Base-by-base conservation (phyloP, 2,797 vertebrate genomes). In the Amblyraja radiata region DNA sequence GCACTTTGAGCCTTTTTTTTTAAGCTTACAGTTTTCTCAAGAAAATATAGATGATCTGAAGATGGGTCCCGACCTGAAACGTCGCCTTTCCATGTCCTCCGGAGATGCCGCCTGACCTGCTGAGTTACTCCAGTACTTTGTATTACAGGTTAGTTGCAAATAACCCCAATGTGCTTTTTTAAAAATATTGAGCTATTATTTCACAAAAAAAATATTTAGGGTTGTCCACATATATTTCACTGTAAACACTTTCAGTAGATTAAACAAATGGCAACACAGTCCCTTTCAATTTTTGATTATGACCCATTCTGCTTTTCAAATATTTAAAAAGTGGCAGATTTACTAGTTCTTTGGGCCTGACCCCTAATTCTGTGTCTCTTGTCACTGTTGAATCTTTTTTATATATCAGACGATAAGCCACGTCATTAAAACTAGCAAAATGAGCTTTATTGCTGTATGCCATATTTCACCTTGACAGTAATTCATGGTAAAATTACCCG, bases 401-500 rank as follows among this genome's bases (percentile, higher is more conserved):
- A 6, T 4, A 46, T 65, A 65, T 65, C 84, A 88, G 84, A 88
- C 32, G 84, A 88, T 68, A 88, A 7, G 61, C n/a, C 7, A 68
- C 3, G 16, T 2, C 61, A 36, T 88, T 68, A 36, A 65, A 88
- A 88, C 28, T 8, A 68, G n/a, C 61, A 88, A 88, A 88, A 36
- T 65, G 61, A 68, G 65, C n/a, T 88, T 88, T 88, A 68, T 65
- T 88, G 61, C 61, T 88, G n/a, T 21, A 23, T 36, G 61, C 84
- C 61, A 68, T 68, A 65, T 63, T 88, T 88, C 84, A 32, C 84
- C 84, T 88, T 68, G 84, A 88, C 61, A 68, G 63, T 68, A 68
- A 68, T 88, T 88, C 84, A 88, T 88, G 84, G 63, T 32, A 88
- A 88, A 65, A 88, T 88, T 68, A 88, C 84, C n/a, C 68, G 16